Percentiles rank a stretch among this genome's conserved stretches.
These are phyloP conservation scores for Paratilapia polleni DNA, from an alignment of 2,113 vertebrate species.

Conservation along the genomic window DNA sequence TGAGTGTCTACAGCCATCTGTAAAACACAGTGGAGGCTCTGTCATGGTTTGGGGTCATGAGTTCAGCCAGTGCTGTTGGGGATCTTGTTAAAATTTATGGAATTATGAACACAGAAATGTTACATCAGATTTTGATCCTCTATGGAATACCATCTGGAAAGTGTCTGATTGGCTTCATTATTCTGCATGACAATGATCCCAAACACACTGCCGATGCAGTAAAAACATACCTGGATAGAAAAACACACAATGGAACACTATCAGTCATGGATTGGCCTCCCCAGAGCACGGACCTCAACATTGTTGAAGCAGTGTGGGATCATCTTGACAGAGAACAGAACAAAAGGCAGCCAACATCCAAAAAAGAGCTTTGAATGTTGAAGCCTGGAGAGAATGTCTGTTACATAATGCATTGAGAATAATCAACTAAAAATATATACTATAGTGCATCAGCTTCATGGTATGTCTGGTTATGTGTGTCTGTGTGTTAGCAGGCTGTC, in stretches of 20 bases:
- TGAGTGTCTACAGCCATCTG: no score
- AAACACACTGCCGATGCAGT: neutral
- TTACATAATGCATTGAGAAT: neutral
- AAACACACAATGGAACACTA: no score
- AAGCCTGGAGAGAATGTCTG: no score
- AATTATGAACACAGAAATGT: neutral
- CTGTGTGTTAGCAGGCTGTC: constrained; percentile 32
- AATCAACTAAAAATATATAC: neutral
- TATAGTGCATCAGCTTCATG: neutral
- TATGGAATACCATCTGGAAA: neutral
- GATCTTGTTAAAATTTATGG: neutral
- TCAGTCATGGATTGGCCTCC: no score
- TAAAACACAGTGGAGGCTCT: no score
- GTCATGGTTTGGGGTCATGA: neutral
- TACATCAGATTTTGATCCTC: neutral
- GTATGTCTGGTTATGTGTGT: neutral
- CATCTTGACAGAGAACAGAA: no score
- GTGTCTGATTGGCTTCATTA: neutral
- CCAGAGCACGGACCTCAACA: no score
- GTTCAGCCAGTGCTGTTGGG: no score
- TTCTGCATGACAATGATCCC: neutral
- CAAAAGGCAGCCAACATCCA: no score
- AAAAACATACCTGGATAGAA: no score
- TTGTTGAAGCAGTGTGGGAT: no score
- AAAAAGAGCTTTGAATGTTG: no score